Evolutionary conservation across 1,140 invertebrate genomes (phyloP), one percentile per base, ranked within the genome.

Genomic region (Drosophila persimilis): DNA sequence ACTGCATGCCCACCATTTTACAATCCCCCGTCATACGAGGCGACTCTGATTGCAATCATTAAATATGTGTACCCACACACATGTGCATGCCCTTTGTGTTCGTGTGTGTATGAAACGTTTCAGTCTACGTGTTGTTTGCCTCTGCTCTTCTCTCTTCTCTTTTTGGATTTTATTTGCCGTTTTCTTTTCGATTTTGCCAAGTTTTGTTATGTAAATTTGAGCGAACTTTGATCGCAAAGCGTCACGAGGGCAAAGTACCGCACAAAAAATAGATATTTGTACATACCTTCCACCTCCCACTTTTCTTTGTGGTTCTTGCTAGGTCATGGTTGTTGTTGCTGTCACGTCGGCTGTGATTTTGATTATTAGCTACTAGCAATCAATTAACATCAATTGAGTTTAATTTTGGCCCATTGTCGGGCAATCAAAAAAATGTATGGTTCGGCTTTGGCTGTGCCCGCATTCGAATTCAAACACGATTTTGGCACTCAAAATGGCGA

Each of bases 351-450:
- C 51, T n/a, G 65, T 61, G 69, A 60, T 71, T 72, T 61, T 29
- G 69, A 54, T 63, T 62, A 50, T 73, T 55, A 41, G 26, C 20
- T 41, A 52, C 44, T 48, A 29, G 47, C 70, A 65, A 50, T 73
- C 70, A 73, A 73, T 73, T 73, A 63, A 56, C 45, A 52, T 54
- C 80, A 84, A 84, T 84, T 84, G 77, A 86, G 60, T 67, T 70
- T 63, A 77, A 84, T 86, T 83, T 22, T 26, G 13, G 22, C 22
- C 31, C 47, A 65, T 65, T 65, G 65, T 51, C 61, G 61, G 50
- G 45, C 61, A 73, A 73, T 73, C 64, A 53, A 31, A 70, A 20
- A 29, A 29, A 60, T 41, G 47, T 69, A 45, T 58, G 31, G 24
- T 47, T 51, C 53, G 8, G 39, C 35, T 43, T 35, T 35, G 45